These are phyloP conservation scores for Paralvinella palmiformis DNA, from an alignment of 1,140 invertebrate genomes.

Conservation along the genomic window DNA sequence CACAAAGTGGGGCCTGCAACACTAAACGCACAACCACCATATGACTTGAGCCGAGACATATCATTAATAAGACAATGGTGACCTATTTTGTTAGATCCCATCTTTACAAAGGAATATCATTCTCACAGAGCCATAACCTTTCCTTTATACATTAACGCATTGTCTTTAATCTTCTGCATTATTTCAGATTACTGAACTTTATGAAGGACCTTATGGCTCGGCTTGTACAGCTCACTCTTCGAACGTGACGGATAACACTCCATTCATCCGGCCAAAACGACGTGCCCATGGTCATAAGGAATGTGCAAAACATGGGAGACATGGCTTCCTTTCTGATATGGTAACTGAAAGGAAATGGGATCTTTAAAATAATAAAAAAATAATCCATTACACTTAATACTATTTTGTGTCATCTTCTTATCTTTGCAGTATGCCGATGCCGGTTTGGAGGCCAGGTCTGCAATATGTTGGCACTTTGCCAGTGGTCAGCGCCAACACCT, in stretches of 20 bases:
- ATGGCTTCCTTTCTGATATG: background rate
- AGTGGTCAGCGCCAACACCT: slow-evolving; percentile 17
- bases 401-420: background rate
- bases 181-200: slow-evolving; percentile 4
- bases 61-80: background rate
- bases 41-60: background rate
- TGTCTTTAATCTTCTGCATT: background rate
- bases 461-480: slow-evolving; percentile 22
- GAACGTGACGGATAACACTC: slow-evolving; percentile 2
- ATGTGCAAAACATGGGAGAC: background rate
- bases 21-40: background rate
- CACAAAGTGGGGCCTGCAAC: too few relatives aligned
- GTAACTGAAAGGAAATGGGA: background rate
- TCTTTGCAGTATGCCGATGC: background rate
- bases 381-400: background rate
- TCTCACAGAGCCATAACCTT: background rate
- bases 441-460: slow-evolving; percentile 2
- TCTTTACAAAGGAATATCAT: background rate
- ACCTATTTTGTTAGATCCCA: background rate
- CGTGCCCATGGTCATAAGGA: background rate
- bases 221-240: background rate
- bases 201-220: slow-evolving; percentile 11
- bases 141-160: background rate
- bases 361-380: background rate
- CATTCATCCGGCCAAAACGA: background rate